phyloP scores from a whole-genome alignment of 2,113 vertebrate genomes.

The Puffinus mauretanicus region DNA sequence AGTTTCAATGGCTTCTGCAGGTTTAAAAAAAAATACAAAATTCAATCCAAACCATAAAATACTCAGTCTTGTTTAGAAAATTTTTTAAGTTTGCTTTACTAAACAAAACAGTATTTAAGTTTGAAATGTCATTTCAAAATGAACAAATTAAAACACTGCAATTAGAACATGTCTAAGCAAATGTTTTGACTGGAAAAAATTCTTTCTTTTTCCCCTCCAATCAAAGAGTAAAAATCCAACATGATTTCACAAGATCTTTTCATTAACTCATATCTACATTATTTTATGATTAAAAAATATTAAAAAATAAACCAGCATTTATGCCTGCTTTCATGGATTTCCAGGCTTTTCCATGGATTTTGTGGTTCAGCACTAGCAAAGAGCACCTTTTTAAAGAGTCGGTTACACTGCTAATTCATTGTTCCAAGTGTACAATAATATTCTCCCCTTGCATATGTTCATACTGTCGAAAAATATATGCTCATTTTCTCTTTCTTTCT shows the following conservation, averaged over 20 bases:
- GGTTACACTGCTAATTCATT: not conserved
- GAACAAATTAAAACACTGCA: not conserved
- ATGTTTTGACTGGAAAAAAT: not conserved
- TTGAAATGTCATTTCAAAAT: not conserved
- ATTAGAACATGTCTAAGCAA: not conserved
- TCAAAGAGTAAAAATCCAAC: not conserved
- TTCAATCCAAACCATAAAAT: not conserved
- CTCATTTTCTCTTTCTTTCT: not conserved
- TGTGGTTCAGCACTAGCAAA: not conserved
- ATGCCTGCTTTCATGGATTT: not conserved
- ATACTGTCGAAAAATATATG: not conserved
- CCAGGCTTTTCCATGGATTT: not conserved
- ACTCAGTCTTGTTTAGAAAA: not conserved
- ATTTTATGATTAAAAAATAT: not conserved
- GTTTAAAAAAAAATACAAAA: not conserved
- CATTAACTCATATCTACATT: not conserved
- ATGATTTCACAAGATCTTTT: not conserved
- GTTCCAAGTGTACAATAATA: not conserved
- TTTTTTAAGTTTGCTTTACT: not conserved
- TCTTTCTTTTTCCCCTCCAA: not conserved
- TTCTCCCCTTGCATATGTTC: not conserved
- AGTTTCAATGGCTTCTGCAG: not conserved
- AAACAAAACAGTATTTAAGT: not conserved
- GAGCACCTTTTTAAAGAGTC: not conserved
- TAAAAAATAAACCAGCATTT: not conserved